Evolutionary conservation across 2,888 invertebrate genomes (phyloP).

Genomic region (Nemoura dubitans): DNA sequence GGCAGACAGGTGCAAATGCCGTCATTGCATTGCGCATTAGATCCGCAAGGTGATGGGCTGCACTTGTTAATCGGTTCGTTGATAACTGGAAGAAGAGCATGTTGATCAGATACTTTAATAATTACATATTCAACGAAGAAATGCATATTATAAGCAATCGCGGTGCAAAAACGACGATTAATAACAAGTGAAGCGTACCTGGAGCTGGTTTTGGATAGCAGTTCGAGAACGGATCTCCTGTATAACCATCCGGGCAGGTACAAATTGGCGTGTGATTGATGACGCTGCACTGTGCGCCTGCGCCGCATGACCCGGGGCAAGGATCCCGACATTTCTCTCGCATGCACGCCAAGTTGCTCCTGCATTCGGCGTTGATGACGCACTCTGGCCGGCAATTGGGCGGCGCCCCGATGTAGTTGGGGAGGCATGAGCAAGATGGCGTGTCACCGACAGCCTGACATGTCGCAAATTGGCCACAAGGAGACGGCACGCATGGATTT

Average conservation of each 20-base stretch:
- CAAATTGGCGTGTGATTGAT: conserved; percentile 82
- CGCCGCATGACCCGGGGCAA: conserved; percentile 56
- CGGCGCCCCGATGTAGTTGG: conserved; percentile 55
- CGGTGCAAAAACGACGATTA: too few species aligned
- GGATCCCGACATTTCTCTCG: conserved; percentile 56
- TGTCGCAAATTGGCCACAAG: conserved; percentile 67
- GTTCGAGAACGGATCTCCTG: conserved; percentile 79
- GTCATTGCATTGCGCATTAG: conserved; percentile 75
- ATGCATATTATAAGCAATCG: too few species aligned
- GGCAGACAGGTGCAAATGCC: conserved; percentile 77
- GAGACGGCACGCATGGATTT: conserved; percentile 58
- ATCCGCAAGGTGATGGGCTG: conserved; percentile 71
- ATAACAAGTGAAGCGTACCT: conserved; percentile 58
- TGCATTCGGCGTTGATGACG: conserved; percentile 54
- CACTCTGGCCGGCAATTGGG: conserved; percentile 54
- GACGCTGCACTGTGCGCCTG: conserved; percentile 60
- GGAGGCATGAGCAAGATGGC: conserved; percentile 57
- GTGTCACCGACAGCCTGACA: conserved; percentile 74
- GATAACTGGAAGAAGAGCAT: conserved; percentile 45
- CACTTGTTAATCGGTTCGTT: conserved; percentile 60
- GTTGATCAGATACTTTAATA: not conserved
- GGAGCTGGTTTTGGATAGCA: conserved; percentile 69
- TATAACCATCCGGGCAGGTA: conserved; percentile 74
- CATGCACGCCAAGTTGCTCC: conserved; percentile 55
- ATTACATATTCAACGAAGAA: not conserved